Evolutionary conservation across 2,888 invertebrate genomes (phyloP), one percentile per base, ranked within the genome.

Genomic region (Drosophila limbata): DNA sequence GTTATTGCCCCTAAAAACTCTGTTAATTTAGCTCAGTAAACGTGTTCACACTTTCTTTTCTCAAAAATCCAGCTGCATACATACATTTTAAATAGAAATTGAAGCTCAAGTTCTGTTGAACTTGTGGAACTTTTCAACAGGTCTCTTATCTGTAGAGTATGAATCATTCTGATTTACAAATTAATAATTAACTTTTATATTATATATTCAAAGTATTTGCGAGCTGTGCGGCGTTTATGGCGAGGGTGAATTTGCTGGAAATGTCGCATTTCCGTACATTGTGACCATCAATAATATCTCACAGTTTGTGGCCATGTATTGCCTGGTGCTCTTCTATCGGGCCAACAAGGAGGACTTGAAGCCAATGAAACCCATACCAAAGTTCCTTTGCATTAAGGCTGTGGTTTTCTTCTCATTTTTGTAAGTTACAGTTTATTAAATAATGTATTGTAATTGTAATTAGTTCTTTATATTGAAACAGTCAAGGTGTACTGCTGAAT

Each of bases 391-490:
- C 92, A 98, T 99, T 83, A 99, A 99, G 93, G 97, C 98, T 79
- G 98, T 99, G 60, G 98, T 99, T 25, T 99, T 99, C 94, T 97
- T 98, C 92, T 98, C 98, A 50, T 99, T 99, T 93, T 98, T 98
- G 98, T 98, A 95, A 96, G 97, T 95, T 4, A 37, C 28, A 6
- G 1, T 3, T 6, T 6, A 19, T 6, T 19, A 9, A 21, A 11
- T 9, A 10, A 15, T 25, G 3, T 0, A n/a, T 19, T 10, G 19
- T 13, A 44, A 35, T n/a, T 2, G n/a, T 44, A 8, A 45, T 62
- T 21, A 9, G 28, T 17, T 11, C 10, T 21, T 37, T 10, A 10
- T 31, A 8, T 13, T 31, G 40, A 31, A 66, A 21, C 93, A 98
- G 98, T 94, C 98, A 98, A 95, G 96, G 97, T 61, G 97, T 98